Evolutionary conservation across 1,140 invertebrate genomes (phyloP).

Genomic region (Aporrectodea caliginosa): DNA sequence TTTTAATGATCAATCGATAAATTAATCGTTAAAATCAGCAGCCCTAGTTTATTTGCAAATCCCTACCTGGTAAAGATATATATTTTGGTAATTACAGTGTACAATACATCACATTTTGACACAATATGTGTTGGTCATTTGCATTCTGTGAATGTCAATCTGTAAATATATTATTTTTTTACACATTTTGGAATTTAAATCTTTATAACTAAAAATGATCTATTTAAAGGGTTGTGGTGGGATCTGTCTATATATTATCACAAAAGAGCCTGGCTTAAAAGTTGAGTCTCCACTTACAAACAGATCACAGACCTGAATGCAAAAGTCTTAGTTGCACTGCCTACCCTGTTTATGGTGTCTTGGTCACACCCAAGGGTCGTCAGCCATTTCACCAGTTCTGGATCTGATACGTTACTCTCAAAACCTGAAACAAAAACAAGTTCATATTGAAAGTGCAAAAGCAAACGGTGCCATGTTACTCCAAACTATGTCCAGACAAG

Average conservation of each 20-base stretch:
- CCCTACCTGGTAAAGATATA: too few relatives aligned
- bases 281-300: neutral
- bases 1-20: too few relatives aligned
- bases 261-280: neutral
- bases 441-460: neutral
- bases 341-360: constrained; percentile 48
- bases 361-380: constrained; percentile 44
- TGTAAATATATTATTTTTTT: too few relatives aligned
- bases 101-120: too few relatives aligned
- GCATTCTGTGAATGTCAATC: too few relatives aligned
- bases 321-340: constrained; percentile 15
- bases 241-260: neutral
- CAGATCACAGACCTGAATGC: neutral
- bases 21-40: too few relatives aligned
- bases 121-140: too few relatives aligned
- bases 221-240: neutral
- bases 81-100: too few relatives aligned
- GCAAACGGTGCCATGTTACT: neutral
- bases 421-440: neutral
- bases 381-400: constrained; percentile 49
- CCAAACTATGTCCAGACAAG: neutral
- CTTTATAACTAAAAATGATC: neutral
- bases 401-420: constrained; percentile 28
- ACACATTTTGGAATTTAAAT: too few relatives aligned
- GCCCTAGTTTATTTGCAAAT: too few relatives aligned